These are phyloP conservation scores for Ancistrus triradiatus DNA, from an alignment of 2,113 vertebrate genomes.

Conservation along the genomic window DNA sequence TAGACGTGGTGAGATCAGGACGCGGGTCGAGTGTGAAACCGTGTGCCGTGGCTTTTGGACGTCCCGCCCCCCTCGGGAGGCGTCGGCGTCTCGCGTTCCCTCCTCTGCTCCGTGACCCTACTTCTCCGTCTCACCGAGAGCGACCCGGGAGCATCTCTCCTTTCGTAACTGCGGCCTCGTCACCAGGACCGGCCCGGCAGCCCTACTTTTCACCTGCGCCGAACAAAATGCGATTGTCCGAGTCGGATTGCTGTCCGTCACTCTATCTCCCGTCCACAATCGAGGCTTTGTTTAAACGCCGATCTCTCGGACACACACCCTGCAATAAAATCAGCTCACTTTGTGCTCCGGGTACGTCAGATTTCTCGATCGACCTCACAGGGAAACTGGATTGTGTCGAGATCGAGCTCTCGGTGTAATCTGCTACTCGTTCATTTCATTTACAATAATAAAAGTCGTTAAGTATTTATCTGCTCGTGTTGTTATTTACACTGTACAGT, in stretches of 20 bases:
- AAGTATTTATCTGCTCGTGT: no score
- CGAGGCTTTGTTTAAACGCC: conserved; percentile 55
- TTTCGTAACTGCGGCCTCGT: neutral
- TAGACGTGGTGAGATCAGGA: no score
- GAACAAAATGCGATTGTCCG: conserved; percentile 65
- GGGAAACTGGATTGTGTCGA: no score
- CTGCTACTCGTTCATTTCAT: no score
- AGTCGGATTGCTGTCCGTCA: conserved; percentile 49
- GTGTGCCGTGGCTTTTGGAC: conserved; percentile 24
- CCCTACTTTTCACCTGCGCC: conserved; percentile 33
- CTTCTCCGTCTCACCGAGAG: conserved; percentile 39
- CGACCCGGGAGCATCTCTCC: conserved; percentile 46
- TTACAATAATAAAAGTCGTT: no score
- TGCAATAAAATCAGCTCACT: conserved; percentile 45
- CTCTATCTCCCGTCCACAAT: conserved; percentile 63
- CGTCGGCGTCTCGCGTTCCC: conserved; percentile 22
- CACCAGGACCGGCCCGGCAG: no score
- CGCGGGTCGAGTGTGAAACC: neutral
- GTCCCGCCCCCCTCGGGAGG: conserved; percentile 24
- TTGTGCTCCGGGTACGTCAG: conserved; percentile 46
- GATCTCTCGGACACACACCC: conserved; percentile 39
- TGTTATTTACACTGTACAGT: no score
- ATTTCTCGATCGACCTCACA: conserved; percentile 2
- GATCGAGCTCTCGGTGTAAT: no score
- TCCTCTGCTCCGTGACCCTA: conserved; percentile 27